A percentile compares a stretch with the other conserved stretches of the same genome.
These are phyloP conservation scores for Lutjanus erythropterus DNA, from an alignment of 2,113 vertebrate genomes.

Conservation along the genomic window DNA sequence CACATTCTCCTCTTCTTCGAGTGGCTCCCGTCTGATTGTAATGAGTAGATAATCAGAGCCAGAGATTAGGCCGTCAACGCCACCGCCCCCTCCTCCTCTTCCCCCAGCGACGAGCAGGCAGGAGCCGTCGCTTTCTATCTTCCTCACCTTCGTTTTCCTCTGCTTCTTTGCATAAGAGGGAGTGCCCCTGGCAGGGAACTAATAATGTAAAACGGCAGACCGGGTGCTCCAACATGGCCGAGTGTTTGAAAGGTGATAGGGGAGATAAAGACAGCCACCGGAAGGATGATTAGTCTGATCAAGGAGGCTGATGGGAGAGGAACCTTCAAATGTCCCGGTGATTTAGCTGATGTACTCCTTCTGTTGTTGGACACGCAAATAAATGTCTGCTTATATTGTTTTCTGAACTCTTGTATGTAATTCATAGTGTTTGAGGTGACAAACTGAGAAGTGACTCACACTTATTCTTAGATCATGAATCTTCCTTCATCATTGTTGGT, in stretches of 20 bases:
- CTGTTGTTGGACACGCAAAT: not conserved
- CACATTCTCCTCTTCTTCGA: constrained; percentile 74
- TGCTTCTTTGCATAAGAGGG: constrained; percentile 46
- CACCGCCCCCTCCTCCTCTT: constrained; percentile 40
- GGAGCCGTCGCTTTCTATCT: constrained; percentile 65
- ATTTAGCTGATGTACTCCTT: constrained; percentile 30
- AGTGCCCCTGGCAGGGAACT: constrained; percentile 58
- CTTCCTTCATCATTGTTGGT: not conserved
- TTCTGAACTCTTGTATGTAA: not conserved
- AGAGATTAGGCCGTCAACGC: constrained; percentile 81
- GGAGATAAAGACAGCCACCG: constrained; percentile 55
- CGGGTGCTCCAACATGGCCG: constrained; percentile 53
- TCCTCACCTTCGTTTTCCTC: constrained; percentile 49
- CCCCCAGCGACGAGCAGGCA: constrained; percentile 58
- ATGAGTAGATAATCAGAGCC: constrained; percentile 85
- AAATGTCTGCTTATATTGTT: not conserved
- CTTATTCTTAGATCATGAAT: not conserved
- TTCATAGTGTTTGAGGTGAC: not conserved
- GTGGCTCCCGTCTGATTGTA: constrained; percentile 82
- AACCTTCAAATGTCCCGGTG: constrained; percentile 26
- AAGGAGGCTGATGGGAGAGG: constrained; percentile 37
- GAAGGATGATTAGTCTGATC: constrained; percentile 68
- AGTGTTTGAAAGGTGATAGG: constrained; percentile 55
- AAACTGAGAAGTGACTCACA: not conserved
- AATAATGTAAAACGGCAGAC: constrained; percentile 75